Evolutionary conservation across 2,113 vertebrate genomes (phyloP).

Genomic region (Tyto alba): DNA sequence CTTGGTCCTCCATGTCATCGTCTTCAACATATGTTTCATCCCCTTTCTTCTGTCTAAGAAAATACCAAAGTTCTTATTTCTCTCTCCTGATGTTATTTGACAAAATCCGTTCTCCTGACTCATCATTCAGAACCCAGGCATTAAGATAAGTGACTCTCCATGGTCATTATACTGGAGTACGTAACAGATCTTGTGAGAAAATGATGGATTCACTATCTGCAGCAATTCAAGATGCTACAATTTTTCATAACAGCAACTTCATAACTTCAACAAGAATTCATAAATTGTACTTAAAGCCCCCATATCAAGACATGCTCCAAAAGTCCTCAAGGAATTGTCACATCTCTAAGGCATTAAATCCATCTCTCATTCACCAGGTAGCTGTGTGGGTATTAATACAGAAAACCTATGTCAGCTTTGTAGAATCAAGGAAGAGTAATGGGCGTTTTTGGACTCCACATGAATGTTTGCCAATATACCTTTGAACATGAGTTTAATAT

Average conservation of each 20-base stretch:
- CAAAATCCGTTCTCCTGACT: neutral
- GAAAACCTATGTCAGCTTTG: neutral
- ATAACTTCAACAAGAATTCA: neutral
- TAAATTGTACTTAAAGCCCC: neutral
- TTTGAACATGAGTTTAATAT: neutral
- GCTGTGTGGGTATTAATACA: neutral
- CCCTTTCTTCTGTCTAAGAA: neutral
- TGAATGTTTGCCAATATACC: neutral
- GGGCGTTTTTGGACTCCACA: neutral
- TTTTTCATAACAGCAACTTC: neutral
- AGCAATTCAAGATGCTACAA: neutral
- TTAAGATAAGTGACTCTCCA: neutral
- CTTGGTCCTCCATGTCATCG: neutral
- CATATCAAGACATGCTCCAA: neutral
- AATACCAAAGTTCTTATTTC: neutral
- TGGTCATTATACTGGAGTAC: neutral
- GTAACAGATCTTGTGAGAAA: neutral
- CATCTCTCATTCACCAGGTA: neutral
- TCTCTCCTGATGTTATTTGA: neutral
- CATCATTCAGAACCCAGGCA: neutral
- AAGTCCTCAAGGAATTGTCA: neutral
- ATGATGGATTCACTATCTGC: neutral
- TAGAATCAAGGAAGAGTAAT: neutral
- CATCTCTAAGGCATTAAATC: neutral
- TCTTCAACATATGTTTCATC: neutral